These are phyloP conservation scores for Drosophila tsacasi DNA, from an alignment of 1,140 invertebrate species.

Conservation along the genomic window DNA sequence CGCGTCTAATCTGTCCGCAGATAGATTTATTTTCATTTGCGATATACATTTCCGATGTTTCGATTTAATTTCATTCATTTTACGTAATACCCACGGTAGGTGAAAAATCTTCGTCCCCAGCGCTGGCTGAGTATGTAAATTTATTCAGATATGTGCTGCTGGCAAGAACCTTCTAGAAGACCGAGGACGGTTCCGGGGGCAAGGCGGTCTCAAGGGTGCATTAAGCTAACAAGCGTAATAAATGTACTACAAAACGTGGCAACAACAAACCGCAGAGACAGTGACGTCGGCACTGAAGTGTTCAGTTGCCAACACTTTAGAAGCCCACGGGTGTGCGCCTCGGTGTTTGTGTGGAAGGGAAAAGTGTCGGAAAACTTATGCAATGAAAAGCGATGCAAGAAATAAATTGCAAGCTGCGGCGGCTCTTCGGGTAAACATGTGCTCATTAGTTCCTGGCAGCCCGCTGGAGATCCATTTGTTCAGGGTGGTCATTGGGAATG, in stretches of 20 bases:
- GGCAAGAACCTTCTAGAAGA: constrained; percentile 1
- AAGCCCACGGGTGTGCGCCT: constrained; percentile 1
- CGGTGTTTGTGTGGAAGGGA: neutral
- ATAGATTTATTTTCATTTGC: constrained; percentile 19
- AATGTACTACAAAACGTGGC: constrained; percentile 71
- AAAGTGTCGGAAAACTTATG: constrained; percentile 13
- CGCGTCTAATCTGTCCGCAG: neutral
- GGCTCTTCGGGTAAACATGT: neutral
- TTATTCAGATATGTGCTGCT: constrained; percentile 58
- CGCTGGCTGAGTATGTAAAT: constrained; percentile 30
- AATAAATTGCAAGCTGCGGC: constrained; percentile 17
- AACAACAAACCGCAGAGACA: constrained; percentile 35
- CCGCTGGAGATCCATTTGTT: constrained; percentile 15
- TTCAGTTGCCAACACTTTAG: constrained; percentile 34
- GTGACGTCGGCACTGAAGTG: constrained; percentile 61
- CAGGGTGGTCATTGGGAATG: neutral
- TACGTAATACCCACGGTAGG: constrained; percentile 21
- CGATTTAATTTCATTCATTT: constrained; percentile 32
- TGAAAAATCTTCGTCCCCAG: constrained; percentile 25
- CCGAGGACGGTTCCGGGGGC: constrained; percentile 29
- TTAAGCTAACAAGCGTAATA: constrained; percentile 79
- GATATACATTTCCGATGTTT: neutral
- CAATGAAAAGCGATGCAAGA: constrained; percentile 25
- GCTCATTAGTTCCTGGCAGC: constrained; percentile 16
- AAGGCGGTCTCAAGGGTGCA: constrained; percentile 66